Percentiles rank a stretch among this genome's conserved stretches.
Evolutionary conservation across 2,113 vertebrate species (phyloP).

Genomic region (Alligator mississippiensis): DNA sequence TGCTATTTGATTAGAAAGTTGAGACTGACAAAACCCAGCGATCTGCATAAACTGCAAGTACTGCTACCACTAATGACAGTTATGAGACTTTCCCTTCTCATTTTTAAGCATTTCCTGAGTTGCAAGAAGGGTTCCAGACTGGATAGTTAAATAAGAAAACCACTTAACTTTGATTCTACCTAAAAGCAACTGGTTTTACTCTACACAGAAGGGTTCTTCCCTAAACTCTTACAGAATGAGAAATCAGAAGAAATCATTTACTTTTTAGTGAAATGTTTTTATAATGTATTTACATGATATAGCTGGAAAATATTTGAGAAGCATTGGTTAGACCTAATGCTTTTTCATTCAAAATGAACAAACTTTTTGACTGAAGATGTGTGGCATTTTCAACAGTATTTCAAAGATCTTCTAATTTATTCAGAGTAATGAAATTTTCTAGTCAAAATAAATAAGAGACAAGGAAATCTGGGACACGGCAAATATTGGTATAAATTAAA

Average conservation of each 20-base stretch:
- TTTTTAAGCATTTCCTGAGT: background rate
- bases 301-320: background rate
- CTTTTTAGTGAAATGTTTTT: background rate
- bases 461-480: background rate
- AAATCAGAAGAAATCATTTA: background rate
- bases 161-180: background rate
- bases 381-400: background rate
- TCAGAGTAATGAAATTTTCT: background rate
- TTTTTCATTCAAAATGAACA: background rate
- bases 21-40: background rate
- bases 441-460: fast-evolving
- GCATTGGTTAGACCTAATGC: background rate
- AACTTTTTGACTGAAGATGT: background rate
- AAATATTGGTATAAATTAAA: background rate
- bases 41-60: background rate
- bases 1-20: background rate
- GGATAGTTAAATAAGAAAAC: background rate
- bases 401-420: background rate
- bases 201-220: background rate
- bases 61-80: background rate
- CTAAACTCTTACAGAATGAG: background rate
- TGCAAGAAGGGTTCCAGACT: background rate
- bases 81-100: background rate
- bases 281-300: background rate
- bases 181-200: background rate